These are phyloP conservation scores for Lycaon pictus DNA, from an alignment of 2,113 vertebrate genomes.

Conservation along the genomic window DNA sequence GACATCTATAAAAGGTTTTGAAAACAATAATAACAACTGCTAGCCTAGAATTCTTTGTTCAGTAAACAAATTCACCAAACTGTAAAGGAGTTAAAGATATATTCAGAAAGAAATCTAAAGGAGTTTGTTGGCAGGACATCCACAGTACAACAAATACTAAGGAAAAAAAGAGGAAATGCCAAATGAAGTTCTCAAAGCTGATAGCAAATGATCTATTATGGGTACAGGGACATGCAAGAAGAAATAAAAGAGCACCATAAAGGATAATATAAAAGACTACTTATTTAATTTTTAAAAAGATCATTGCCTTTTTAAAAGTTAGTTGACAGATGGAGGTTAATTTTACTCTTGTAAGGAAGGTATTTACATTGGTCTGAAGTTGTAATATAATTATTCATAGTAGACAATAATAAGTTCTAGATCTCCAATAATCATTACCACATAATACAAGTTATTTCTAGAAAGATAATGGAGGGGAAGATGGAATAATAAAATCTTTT, in stretches of 20 bases:
- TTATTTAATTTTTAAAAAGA: background rate
- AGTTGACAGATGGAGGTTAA: background rate
- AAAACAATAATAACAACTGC: background rate
- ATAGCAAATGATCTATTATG: background rate
- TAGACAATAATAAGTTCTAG: background rate
- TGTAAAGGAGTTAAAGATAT: background rate
- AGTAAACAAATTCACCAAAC: background rate
- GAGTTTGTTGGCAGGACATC: background rate
- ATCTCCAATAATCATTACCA: background rate
- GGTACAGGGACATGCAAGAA: background rate
- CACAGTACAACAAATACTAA: background rate
- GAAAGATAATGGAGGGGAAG: background rate
- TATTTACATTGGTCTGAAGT: background rate
- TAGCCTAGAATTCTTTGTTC: background rate
- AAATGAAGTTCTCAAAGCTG: background rate
- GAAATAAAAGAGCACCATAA: background rate
- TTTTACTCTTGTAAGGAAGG: background rate
- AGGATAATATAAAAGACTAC: background rate
- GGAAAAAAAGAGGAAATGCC: background rate
- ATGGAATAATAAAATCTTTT: constrained; percentile 12
- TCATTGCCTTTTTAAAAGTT: background rate
- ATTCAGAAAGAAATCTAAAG: background rate
- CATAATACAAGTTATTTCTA: background rate
- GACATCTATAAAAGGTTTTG: background rate
- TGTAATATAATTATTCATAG: background rate